A percentile compares a stretch with the other conserved stretches of the same genome.
Evolutionary conservation across 2,113 vertebrate species (phyloP).

Genomic region (Callipepla californica): DNA sequence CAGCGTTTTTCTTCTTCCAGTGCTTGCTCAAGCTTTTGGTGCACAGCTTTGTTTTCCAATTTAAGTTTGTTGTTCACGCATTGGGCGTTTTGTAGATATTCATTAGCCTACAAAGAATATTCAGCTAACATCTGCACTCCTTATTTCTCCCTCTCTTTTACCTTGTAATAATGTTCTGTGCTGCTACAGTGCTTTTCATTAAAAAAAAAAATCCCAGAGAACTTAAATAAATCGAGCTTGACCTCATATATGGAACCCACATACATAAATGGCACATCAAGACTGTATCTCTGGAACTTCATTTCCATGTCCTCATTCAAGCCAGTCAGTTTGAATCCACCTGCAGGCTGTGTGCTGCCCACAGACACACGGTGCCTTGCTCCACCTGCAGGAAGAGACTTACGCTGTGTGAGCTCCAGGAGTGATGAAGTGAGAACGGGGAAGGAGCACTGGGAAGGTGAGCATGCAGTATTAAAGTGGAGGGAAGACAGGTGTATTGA

Average conservation of each 20-base stretch:
- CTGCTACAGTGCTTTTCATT: not conserved
- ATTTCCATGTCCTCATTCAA: not conserved
- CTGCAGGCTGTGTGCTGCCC: not conserved
- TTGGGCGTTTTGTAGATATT: not conserved
- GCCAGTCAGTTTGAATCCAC: not conserved
- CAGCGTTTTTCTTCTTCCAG: slow-evolving; percentile 35
- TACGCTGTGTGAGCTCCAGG: not conserved
- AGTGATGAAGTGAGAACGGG: not conserved
- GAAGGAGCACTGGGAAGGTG: not conserved
- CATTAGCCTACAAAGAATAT: slow-evolving; percentile 52
- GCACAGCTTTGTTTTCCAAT: not conserved
- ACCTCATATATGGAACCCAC: not conserved
- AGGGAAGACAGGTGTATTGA: not conserved
- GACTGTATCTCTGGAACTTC: not conserved
- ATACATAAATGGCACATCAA: not conserved
- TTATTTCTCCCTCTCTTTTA: not conserved
- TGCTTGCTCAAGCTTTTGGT: not conserved
- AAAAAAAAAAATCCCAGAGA: not conserved
- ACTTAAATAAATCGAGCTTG: not conserved
- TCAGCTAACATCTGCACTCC: too few relatives aligned
- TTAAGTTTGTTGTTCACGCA: slow-evolving; percentile 22
- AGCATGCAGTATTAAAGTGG: fast-evolving
- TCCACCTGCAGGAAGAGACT: not conserved
- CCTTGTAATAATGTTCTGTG: not conserved
- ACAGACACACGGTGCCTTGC: not conserved